A percentile compares a stretch with the other conserved stretches of the same genome.
phyloP scores from a whole-genome alignment of 2,113 vertebrate genomes.

The Hyperopisus bebe region DNA sequence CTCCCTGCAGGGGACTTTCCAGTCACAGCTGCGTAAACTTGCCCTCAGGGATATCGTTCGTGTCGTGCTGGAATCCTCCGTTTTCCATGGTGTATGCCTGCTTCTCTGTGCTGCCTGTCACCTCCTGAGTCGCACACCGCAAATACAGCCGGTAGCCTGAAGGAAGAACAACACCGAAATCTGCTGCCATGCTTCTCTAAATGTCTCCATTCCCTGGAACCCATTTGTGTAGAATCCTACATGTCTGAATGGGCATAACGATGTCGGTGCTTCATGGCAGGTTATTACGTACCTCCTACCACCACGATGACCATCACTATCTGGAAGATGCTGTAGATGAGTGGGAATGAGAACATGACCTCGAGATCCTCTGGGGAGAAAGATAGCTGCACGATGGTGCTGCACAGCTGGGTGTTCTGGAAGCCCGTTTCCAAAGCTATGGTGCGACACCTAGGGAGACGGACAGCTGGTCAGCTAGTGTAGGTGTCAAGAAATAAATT shows the following conservation, averaged over 20 bases:
- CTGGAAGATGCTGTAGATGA: slow-evolving; percentile 95
- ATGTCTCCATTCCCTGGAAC: neutral
- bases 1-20: neutral
- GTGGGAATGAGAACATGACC: slow-evolving; percentile 83
- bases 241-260: neutral
- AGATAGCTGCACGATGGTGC: slow-evolving; percentile 87
- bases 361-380: slow-evolving; percentile 73
- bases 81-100: slow-evolving; percentile 50
- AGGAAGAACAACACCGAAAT: slow-evolving; percentile 25
- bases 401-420: slow-evolving; percentile 90
- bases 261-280: too few species aligned
- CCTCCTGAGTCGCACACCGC: neutral
- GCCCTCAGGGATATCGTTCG: slow-evolving; percentile 26
- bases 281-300: slow-evolving; percentile 65
- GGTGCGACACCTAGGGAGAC: slow-evolving; percentile 75
- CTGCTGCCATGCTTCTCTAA: neutral
- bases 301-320: slow-evolving; percentile 51
- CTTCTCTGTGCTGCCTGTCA: slow-evolving; percentile 33
- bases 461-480: neutral
- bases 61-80: slow-evolving; percentile 55
- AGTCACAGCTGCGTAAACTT: slow-evolving; percentile 48
- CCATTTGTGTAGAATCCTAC: neutral
- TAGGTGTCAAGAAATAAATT: neutral
- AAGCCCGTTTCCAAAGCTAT: slow-evolving; percentile 88
- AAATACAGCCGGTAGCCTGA: slow-evolving; percentile 68